Evolutionary conservation across 2,888 invertebrate species (phyloP), one percentile per base, ranked within the genome.

Genomic region (Spisula subtruncata): DNA sequence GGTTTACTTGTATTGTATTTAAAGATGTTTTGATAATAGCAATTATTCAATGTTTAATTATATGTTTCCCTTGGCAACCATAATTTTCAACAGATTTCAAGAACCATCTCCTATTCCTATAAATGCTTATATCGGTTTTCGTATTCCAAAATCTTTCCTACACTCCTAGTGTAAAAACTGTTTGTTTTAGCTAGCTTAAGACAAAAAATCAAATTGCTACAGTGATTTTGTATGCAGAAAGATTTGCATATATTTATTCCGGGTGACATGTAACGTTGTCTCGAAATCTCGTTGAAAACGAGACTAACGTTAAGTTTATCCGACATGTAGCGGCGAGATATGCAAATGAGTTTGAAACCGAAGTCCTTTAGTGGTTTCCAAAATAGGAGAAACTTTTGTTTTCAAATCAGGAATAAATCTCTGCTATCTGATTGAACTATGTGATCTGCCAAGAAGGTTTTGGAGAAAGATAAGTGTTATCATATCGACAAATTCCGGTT

Each of bases 271-370:
- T 71, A 75, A 75, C 32, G 18, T 29, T 41, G 84, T 80, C 56
- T 79, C 79, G 80, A 85, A 85, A 51, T 41, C 35, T 51, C 85
- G 54, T n/a, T 41, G 41, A 84, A 48, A 80, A 41, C 29, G 79
- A 25, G 66, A 60, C 83, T 87, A 81, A 81, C 84, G 81, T 81
- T 89, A 89, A 89, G 87, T 84, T 86, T 84, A 54, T 87, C 56
- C 84, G 89, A 87, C 89, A 86, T 84, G 79, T 89, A 86, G 86
- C 86, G 86, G 51, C 80, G 83, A 60, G 89, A 89, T 86, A 89
- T 86, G 89, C 86, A 89, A 86, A 89, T 89, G 32, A 75, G 81
- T 48, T 46, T 41, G 41, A 54, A 25, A 32, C 0, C 14, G 35
- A 35, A 25, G 35, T 1, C 32, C 14, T 75, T 2, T 75, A 35